Evolutionary conservation across 1,140 invertebrate species (phyloP).

Genomic region (Bombus fervidus): DNA sequence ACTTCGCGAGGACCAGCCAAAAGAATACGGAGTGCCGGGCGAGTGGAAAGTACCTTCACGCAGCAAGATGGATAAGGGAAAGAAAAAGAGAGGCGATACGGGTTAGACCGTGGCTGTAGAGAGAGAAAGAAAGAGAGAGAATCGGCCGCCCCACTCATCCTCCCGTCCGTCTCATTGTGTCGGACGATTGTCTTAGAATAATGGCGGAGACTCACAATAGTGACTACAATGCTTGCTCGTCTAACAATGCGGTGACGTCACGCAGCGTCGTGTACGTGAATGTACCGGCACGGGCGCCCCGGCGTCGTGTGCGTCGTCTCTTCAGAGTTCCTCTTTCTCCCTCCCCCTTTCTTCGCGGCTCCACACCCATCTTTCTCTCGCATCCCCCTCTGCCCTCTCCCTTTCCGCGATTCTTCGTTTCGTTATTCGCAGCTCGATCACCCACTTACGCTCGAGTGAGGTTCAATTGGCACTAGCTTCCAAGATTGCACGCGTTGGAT

Average conservation of each 20-base stretch:
- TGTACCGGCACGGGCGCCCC: conserved; percentile 75
- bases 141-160: conserved; percentile 80
- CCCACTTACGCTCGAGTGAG: conserved; percentile 59
- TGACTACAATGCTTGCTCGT: conserved; percentile 83
- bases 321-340: conserved; percentile 70
- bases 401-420: conserved; percentile 74
- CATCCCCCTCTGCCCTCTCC: conserved; percentile 25
- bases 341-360: conserved; percentile 51
- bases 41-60: conserved; percentile 39
- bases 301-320: conserved; percentile 78
- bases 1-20: conserved; percentile 27
- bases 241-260: conserved; percentile 83
- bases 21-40: conserved; percentile 43
- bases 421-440: conserved; percentile 65
- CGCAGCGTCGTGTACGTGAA: conserved; percentile 78
- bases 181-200: conserved; percentile 84
- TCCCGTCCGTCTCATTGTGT: conserved; percentile 82
- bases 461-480: conserved; percentile 47
- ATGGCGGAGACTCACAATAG: conserved; percentile 83
- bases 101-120: conserved; percentile 23
- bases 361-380: conserved; percentile 53
- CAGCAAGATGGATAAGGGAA: conserved; percentile 41
- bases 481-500: conserved; percentile 45
- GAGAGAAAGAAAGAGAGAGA: conserved; percentile 63
- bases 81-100: conserved; percentile 29